phyloP scores from a whole-genome alignment of 2,888 invertebrate genomes.

The Tipula confusa region DNA sequence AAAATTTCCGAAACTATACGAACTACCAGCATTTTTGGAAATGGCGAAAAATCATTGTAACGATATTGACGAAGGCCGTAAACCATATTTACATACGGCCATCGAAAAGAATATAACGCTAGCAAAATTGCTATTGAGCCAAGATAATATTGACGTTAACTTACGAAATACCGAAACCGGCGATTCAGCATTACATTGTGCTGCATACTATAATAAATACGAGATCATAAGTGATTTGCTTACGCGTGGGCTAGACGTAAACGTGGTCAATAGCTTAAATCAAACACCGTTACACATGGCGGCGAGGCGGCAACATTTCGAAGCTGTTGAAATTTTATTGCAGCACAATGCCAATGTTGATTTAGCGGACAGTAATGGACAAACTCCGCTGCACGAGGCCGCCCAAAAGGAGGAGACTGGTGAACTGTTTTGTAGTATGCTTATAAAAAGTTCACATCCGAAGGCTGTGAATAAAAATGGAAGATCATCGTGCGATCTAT shows the following conservation, averaged over 20 bases:
- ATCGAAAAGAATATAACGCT: neutral
- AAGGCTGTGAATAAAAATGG: neutral
- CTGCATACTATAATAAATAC: neutral
- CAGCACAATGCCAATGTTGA: neutral
- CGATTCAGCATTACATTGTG: neutral
- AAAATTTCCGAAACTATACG: neutral
- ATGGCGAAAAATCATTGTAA: neutral
- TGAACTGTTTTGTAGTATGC: neutral
- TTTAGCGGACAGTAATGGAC: neutral
- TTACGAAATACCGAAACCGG: neutral
- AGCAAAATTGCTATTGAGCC: neutral
- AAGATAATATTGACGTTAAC: neutral
- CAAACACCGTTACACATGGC: neutral
- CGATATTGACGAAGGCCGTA: neutral
- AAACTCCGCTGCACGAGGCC: neutral
- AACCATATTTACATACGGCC: neutral
- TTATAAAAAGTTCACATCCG: neutral
- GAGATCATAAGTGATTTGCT: neutral
- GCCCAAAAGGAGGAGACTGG: neutral
- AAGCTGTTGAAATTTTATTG: neutral
- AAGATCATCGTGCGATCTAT: neutral
- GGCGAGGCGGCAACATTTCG: neutral
- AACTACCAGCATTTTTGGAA: neutral
- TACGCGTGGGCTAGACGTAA: neutral
- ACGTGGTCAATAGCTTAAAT: neutral